Evolutionary conservation across 2,797 vertebrate species (phyloP).

Genomic region (Pampus argenteus): DNA sequence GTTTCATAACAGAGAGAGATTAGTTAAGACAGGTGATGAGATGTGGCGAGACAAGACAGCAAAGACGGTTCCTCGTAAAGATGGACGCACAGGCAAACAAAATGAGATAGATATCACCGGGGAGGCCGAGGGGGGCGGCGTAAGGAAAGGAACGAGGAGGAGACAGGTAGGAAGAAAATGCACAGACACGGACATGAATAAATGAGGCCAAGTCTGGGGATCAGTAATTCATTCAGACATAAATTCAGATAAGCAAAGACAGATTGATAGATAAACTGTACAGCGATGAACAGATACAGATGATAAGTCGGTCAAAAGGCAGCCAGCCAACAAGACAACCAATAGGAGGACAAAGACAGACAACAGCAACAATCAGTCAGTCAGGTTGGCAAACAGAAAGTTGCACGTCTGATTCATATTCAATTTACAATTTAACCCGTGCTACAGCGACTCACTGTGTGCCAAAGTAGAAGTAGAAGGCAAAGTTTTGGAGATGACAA

Average conservation of each 20-base stretch:
- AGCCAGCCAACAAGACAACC: slow-evolving; percentile 31
- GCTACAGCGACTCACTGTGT: slow-evolving; percentile 16
- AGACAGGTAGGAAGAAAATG: slow-evolving; percentile 50
- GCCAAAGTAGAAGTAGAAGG: background rate
- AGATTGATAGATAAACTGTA: slow-evolving; percentile 69
- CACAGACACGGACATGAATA: slow-evolving; percentile 51
- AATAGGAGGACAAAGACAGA: slow-evolving; percentile 38
- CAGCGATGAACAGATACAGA: slow-evolving; percentile 40
- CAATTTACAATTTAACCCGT: slow-evolving; percentile 37
- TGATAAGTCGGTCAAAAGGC: slow-evolving; percentile 54
- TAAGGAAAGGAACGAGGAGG: slow-evolving; percentile 47
- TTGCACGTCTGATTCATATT: slow-evolving; percentile 61
- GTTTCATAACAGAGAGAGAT: slow-evolving; percentile 50
- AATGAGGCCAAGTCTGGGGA: slow-evolving; percentile 54
- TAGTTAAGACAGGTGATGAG: slow-evolving; percentile 64
- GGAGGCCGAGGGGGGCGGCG: slow-evolving; percentile 19
- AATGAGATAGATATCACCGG: slow-evolving; percentile 57
- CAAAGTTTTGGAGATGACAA: slow-evolving; percentile 23
- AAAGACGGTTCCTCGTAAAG: slow-evolving; percentile 59
- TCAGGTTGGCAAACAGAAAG: slow-evolving; percentile 42
- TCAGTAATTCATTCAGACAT: slow-evolving; percentile 70
- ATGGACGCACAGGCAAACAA: slow-evolving; percentile 60
- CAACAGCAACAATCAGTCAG: slow-evolving; percentile 45
- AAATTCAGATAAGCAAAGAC: slow-evolving; percentile 67
- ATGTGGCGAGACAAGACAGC: slow-evolving; percentile 43